phyloP scores from a whole-genome alignment of 2,797 vertebrate species.

The Cossypha heuglini region DNA sequence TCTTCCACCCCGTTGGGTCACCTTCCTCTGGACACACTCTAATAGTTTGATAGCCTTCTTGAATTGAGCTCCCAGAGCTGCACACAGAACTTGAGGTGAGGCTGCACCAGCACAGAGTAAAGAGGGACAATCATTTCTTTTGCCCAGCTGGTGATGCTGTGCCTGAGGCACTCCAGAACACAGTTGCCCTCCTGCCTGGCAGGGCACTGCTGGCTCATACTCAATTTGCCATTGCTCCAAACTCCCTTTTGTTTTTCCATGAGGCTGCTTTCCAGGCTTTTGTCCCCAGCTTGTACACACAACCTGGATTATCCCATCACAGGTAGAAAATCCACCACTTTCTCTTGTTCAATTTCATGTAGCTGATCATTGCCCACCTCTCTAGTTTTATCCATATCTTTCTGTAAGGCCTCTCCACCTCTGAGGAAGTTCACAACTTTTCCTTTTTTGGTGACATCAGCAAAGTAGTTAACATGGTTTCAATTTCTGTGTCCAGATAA shows the following conservation, averaged over 20 bases:
- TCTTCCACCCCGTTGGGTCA: neutral
- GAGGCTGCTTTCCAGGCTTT: neutral
- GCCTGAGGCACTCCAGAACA: neutral
- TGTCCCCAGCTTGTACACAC: accelerated
- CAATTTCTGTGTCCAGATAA: neutral
- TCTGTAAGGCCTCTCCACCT: neutral
- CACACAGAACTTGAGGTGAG: neutral
- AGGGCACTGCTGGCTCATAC: neutral
- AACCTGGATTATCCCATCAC: neutral
- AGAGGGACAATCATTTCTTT: accelerated
- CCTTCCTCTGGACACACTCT: neutral
- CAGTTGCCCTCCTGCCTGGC: neutral
- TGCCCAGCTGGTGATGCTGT: accelerated
- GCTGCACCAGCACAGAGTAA: neutral
- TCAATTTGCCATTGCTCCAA: neutral
- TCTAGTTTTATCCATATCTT: neutral
- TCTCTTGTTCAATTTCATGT: neutral
- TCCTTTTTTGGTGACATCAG: neutral
- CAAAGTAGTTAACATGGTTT: neutral
- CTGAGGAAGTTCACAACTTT: neutral
- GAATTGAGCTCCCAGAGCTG: neutral
- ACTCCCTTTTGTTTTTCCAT: neutral
- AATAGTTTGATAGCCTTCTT: neutral
- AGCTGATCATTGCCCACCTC: neutral
- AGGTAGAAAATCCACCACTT: neutral